These are phyloP conservation scores for Leucania comma DNA, from an alignment of 2,888 invertebrate genomes.

Conservation along the genomic window DNA sequence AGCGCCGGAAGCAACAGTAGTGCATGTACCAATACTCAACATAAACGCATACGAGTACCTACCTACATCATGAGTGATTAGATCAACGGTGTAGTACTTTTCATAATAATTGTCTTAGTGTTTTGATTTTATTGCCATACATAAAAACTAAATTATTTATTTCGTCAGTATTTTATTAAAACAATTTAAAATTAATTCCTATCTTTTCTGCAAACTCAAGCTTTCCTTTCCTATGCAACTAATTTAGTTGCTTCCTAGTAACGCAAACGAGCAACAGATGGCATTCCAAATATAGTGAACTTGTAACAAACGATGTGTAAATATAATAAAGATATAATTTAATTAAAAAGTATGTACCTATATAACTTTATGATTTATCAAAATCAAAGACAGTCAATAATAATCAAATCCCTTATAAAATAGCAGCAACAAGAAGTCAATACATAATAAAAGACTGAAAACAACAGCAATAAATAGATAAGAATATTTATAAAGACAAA, in stretches of 20 bases:
- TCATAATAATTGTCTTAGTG: background rate
- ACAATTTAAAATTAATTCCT: background rate
- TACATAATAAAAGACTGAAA: background rate
- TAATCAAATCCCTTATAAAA: no score
- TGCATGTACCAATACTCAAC: constrained; percentile 2
- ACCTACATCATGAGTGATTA: background rate
- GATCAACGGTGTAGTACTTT: background rate
- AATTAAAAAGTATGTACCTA: no score
- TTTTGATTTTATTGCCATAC: background rate
- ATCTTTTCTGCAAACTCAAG: background rate
- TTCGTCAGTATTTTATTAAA: background rate
- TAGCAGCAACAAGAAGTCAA: no score
- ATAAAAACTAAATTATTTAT: background rate
- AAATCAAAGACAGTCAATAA: no score
- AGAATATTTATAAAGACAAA: background rate
- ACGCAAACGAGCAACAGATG: no score
- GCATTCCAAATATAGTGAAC: no score
- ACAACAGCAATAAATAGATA: background rate
- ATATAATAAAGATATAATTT: no score
- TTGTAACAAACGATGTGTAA: no score
- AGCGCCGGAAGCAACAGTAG: constrained; percentile 19
- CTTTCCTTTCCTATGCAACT: background rate
- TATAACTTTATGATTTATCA: no score
- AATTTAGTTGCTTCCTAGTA: no score
- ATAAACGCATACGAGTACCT: background rate